Base-by-base conservation (phyloP, 1,140 invertebrate species). In the Zaprionus kolodkinae region DNA sequence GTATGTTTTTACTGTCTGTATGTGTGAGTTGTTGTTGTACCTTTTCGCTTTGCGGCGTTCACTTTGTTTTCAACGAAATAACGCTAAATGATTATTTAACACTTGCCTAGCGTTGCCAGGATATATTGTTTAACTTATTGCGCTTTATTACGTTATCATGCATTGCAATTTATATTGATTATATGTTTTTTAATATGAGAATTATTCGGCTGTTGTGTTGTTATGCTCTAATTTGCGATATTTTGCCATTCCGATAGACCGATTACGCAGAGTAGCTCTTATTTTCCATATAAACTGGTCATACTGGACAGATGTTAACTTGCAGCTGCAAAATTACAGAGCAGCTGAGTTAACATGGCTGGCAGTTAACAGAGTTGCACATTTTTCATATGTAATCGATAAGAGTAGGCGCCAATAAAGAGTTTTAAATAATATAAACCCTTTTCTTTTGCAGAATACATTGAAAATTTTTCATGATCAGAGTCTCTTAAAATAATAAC, bases 161-260 rank as follows among this genome's bases (percentile, higher is more conserved):
- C 72, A 79, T 79, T 79, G 72, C 72, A 76, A 78, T 80, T 75
- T 79, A 50, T 82, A 82, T 82, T 82, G 79, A 82, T 81, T 81
- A 63, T 63, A 74, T 70, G 38, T 63, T 77, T 65, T 63, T 77
- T 65, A 67, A 67, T 65, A 77, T 63, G 66, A 78, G 74, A 65
- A 70, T 70, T 70, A 74, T 70, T 63, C 30, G 66, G 59, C 66
- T 74, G 72, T 74, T 33, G 50, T 57, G 70, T 64, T 72, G 70
- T 50, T 72, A 72, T 59, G 63, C 62, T 72, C 36, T 72, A 30
- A 52, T 66, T 56, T 66, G 21, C 52, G 25, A 66, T 66, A 15
- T 33, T 62, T 48, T 69, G 65, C 57, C 50, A 74, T 74, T 74
- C 66, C 21, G 57, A 55, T 61, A 56, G 21, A 35, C 43, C 50